Evolutionary conservation across 1,140 invertebrate genomes (phyloP), one percentile per base, ranked within the genome.

Genomic region (honey bee (Apis mellifera)): DNA sequence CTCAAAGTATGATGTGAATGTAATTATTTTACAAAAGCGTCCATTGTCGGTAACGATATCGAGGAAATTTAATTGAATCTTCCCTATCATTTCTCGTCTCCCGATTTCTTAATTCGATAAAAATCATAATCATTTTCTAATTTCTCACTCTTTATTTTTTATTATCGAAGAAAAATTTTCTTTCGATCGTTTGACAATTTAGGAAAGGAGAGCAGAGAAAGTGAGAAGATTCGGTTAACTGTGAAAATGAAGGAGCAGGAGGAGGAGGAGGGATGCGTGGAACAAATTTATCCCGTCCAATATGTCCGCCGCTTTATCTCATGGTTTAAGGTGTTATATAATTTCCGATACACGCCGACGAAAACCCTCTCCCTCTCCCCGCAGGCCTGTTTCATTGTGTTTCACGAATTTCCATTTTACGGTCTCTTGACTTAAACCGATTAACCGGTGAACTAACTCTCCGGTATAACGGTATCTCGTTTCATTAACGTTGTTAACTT

Each of bases 401-500:
- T 55, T 42, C 75, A 9, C 66, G 81, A 76, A 78, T 78, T 75
- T 65, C 75, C 66, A 78, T 78, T 82, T 82, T 82, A 82, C 81
- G 81, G 81, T 82, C 75, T 82, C 66, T 77, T 82, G 75, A 82
- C 81, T 78, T 82, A 82, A 82, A 82, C 78, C 86, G 84, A 87
- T 87, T 87, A 87, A 87, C 86, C 82, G 69, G 60, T 32, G 64
- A 86, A 85, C 62, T 86, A 86, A 85, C 62, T 86, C 83, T 86
- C 69, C 73, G 32, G 48, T 78, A 77, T 86, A 87, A 86, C 73
- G 50, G 81, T 83, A 79, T 62, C 76, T 86, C 68, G 65, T 84
- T 87, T 86, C 76, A 86, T 87, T 86, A 87, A 75, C 85, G 85
- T 87, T 65, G 74, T 68, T 87, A 88, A 88, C 83, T 82, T 71